phyloP scores from a whole-genome alignment of 1,140 invertebrate genomes.

The Lutraria rhynchaena region DNA sequence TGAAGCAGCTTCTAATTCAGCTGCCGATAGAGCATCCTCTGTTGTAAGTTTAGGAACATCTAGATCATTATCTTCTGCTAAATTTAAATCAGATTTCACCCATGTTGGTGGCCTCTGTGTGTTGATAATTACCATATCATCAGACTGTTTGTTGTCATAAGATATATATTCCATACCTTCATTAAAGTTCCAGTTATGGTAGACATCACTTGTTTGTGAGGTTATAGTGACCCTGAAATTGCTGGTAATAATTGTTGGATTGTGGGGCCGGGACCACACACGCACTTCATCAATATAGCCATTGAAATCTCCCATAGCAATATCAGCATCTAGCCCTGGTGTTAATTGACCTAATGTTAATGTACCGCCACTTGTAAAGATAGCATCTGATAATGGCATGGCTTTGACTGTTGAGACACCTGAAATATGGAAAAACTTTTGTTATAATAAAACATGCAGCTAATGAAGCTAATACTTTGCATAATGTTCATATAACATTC shows the following conservation, averaged over 20 bases:
- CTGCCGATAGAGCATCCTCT: slow-evolving; percentile 11
- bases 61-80: slow-evolving; percentile 10
- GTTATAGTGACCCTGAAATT: slow-evolving; percentile 56
- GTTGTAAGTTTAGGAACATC: slow-evolving; percentile 25
- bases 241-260: slow-evolving; percentile 60
- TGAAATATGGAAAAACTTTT: slow-evolving; percentile 26
- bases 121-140: slow-evolving; percentile 55
- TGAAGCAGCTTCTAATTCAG: neutral
- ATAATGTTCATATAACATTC: no score
- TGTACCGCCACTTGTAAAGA: slow-evolving; percentile 60
- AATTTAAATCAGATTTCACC: slow-evolving; percentile 57
- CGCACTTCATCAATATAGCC: slow-evolving; percentile 67
- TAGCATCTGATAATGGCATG: slow-evolving; percentile 16
- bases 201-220: slow-evolving; percentile 56
- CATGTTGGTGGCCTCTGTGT: slow-evolving; percentile 57
- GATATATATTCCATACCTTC: slow-evolving; percentile 58
- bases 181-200: slow-evolving; percentile 64
- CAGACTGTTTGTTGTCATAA: slow-evolving; percentile 29
- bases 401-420: slow-evolving; percentile 56
- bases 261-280: slow-evolving; percentile 65
- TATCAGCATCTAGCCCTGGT: slow-evolving; percentile 20
- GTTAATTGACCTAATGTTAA: slow-evolving; percentile 61
- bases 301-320: slow-evolving; percentile 52
- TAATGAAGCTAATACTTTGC: no score
- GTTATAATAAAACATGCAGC: no score